phyloP scores from a whole-genome alignment of 2,797 vertebrate genomes.

The Enteromius paludinosus region DNA sequence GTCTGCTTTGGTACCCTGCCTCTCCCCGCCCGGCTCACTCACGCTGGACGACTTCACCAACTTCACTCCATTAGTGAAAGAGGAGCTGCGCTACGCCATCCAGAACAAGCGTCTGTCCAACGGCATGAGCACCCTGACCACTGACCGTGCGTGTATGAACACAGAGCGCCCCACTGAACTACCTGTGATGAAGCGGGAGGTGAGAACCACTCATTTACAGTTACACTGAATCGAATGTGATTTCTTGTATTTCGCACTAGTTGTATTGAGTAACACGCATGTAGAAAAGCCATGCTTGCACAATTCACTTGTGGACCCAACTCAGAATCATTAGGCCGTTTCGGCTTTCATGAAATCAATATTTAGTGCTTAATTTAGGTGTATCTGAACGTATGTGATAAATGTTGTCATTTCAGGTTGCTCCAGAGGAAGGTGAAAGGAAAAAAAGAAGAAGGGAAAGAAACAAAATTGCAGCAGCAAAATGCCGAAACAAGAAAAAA shows the following conservation, averaged over 20 bases:
- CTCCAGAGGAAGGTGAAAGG: slow-evolving; percentile 84
- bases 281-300: slow-evolving; percentile 20
- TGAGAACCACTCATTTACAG: slow-evolving; percentile 52
- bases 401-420: slow-evolving; percentile 68
- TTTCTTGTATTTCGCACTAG: slow-evolving; percentile 14
- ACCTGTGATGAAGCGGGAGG: slow-evolving; percentile 67
- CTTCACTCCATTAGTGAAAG: slow-evolving; percentile 90
- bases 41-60: slow-evolving; percentile 94
- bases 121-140: slow-evolving; percentile 79
- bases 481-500: slow-evolving; percentile 97
- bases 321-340: background rate
- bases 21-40: slow-evolving; percentile 89
- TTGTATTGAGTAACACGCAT: background rate
- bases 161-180: slow-evolving; percentile 69
- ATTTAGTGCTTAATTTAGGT: background rate
- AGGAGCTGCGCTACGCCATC: slow-evolving; percentile 92
- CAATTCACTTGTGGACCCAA: background rate
- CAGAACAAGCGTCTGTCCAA: slow-evolving; percentile 86
- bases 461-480: slow-evolving; percentile 95
- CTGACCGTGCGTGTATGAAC: slow-evolving; percentile 79
- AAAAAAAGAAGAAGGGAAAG: slow-evolving; percentile 91
- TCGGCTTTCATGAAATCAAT: background rate
- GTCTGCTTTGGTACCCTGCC: slow-evolving; percentile 91
- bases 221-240: background rate
- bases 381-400: background rate